phyloP scores from a whole-genome alignment of 2,888 invertebrate species.

The Eupsilia transversa region DNA sequence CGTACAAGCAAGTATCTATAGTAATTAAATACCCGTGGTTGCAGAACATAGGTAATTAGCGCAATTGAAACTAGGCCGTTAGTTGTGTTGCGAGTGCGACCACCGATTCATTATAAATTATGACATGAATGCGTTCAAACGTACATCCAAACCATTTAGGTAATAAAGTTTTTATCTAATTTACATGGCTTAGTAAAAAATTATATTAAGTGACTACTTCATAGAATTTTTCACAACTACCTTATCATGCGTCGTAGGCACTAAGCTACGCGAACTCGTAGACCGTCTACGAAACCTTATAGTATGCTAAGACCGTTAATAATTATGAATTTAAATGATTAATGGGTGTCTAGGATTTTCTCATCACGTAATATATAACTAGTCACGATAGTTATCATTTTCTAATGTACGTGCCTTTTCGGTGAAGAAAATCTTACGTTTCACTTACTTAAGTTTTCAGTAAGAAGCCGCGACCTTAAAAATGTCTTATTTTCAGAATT shows the following conservation, averaged over 20 bases:
- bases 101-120: constrained; percentile 74
- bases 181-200: background rate
- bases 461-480: background rate
- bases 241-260: background rate
- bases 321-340: constrained; percentile 5
- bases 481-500: background rate
- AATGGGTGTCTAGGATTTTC: background rate
- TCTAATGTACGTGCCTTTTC: background rate
- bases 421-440: background rate
- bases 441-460: background rate
- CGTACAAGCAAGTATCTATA: constrained; percentile 25
- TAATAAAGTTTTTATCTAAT: constrained; percentile 46
- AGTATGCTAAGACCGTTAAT: background rate
- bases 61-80: constrained; percentile 74
- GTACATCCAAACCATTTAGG: constrained; percentile 65
- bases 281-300: background rate
- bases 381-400: background rate
- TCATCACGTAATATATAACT: constrained; percentile 2
- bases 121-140: constrained; percentile 57
- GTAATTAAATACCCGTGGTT: constrained; percentile 41
- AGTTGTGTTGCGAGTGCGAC: constrained; percentile 50
- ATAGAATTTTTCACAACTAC: background rate
- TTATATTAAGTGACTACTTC: background rate
- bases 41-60: constrained; percentile 72
- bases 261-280: background rate